Base-by-base conservation (phyloP, 2,888 invertebrate species). In the Lasioglossum leucozonium region DNA sequence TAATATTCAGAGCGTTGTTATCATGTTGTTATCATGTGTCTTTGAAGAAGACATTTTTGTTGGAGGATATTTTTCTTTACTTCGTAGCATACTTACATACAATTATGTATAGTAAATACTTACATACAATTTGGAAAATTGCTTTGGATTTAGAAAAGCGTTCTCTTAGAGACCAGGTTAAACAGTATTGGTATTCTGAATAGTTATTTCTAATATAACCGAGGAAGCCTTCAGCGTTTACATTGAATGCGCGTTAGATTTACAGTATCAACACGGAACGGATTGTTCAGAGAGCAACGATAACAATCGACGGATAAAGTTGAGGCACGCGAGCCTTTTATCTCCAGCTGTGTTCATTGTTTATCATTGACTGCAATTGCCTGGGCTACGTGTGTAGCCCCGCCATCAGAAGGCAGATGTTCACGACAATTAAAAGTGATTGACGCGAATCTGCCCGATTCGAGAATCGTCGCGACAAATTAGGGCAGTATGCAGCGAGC, bases 391-490 rank as follows among this genome's bases (percentile, higher is more conserved):
- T 67, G 69, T 71, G 78, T 69, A 79, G 75, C 44, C 77, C 73
- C 6, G 22, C 11, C 22, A 71, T 55, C 77, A 51, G n/a, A n/a
- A n/a, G 74, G 87, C 90, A 86, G 88, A 87, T 87, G 89, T 87
- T 87, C 72, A 72, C 77, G 75, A 84, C 89, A 91, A 92, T 92
- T 91, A 90, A 90, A 90, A 86, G 82, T 85, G 89, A 91, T 92
- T 91, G 91, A 83, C 84, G 87, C 87, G 86, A 89, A 85, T 90
- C 77, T 83, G 81, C 79, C 69, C 58, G 82, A 67, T 79, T 80
- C 86, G 42, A 65, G 79, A 85, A 81, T 87, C 67, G 72, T 51
- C 67, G 40, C 72, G 87, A 75, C 80, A 81, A 82, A 86, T 88
- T 90, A 72, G 82, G 76, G 78, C 82, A 51, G 80, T 72, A 77